These are phyloP conservation scores for Notocelia uddmanniana DNA, from an alignment of 2,888 invertebrate species.

Conservation along the genomic window DNA sequence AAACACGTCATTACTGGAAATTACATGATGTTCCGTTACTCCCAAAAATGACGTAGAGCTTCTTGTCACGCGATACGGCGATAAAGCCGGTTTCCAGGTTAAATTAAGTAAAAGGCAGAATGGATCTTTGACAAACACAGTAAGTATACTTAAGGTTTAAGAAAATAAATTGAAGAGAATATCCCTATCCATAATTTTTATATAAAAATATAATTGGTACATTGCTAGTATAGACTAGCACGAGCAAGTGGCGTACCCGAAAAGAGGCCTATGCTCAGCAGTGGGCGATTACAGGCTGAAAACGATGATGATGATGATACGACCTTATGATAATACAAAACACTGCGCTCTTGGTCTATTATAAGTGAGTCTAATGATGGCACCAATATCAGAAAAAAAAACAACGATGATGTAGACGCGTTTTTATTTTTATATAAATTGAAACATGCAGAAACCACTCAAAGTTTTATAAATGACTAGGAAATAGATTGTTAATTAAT, in stretches of 20 bases:
- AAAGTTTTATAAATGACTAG: slow-evolving; percentile 7
- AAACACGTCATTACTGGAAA: slow-evolving; percentile 82
- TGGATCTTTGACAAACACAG: slow-evolving; percentile 39
- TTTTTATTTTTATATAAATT: background rate
- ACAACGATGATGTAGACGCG: background rate
- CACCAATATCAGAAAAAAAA: too few species aligned
- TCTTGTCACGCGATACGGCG: slow-evolving; percentile 76
- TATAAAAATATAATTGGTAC: background rate
- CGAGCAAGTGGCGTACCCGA: too few species aligned
- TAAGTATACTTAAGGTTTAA: slow-evolving; percentile 9
- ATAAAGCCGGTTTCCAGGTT: slow-evolving; percentile 69
- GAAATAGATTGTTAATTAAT: slow-evolving; percentile 21
- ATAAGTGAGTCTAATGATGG: too few species aligned
- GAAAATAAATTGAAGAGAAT: background rate
- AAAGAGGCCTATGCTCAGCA: too few species aligned
- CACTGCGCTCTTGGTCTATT: background rate
- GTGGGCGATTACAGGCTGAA: too few species aligned
- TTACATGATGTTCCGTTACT: slow-evolving; percentile 80
- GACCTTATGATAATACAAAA: background rate
- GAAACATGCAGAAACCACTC: background rate
- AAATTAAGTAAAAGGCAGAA: slow-evolving; percentile 61
- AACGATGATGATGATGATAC: too few species aligned
- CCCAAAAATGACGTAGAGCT: slow-evolving; percentile 71
- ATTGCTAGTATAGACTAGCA: too few species aligned
- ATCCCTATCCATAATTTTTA: background rate